phyloP scores from a whole-genome alignment of 2,888 invertebrate genomes.

The Julus scanicus region DNA sequence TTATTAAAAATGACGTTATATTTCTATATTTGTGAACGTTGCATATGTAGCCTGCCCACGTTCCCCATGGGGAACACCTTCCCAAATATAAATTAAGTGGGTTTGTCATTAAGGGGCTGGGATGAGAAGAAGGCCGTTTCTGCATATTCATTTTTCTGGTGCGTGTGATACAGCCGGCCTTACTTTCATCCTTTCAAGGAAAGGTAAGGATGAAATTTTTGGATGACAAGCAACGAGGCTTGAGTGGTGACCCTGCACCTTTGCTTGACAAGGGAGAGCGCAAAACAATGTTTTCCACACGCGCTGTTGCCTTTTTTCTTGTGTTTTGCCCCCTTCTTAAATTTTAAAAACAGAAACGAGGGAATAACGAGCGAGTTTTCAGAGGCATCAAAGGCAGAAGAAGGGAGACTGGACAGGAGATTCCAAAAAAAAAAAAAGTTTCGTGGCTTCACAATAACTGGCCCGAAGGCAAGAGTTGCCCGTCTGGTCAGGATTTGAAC shows the following conservation, averaged over 20 bases:
- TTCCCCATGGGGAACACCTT: slow-evolving; percentile 17
- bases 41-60: slow-evolving; percentile 22
- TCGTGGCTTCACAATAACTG: slow-evolving; percentile 3
- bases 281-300: slow-evolving; percentile 39
- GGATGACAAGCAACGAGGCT: slow-evolving; percentile 42
- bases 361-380: slow-evolving; percentile 19
- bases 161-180: slow-evolving; percentile 14
- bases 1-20: slow-evolving; percentile 36
- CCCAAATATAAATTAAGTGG: slow-evolving; percentile 15
- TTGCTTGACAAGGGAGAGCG: slow-evolving; percentile 29
- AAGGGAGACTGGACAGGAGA: slow-evolving; percentile 1
- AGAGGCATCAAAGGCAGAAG: neutral
- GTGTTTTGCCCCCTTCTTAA: slow-evolving; percentile 26
- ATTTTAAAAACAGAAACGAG: neutral
- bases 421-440: neutral
- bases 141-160: slow-evolving; percentile 12
- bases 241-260: slow-evolving; percentile 36
- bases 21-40: slow-evolving; percentile 3
- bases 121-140: neutral
- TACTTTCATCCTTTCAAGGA: neutral
- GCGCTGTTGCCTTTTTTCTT: slow-evolving; percentile 5
- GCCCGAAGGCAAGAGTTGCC: neutral
- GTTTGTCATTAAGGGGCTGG: slow-evolving; percentile 30
- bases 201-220: slow-evolving; percentile 30
- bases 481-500: neutral